phyloP scores from a whole-genome alignment of 2,888 invertebrate species.

The Drosophila recens region DNA sequence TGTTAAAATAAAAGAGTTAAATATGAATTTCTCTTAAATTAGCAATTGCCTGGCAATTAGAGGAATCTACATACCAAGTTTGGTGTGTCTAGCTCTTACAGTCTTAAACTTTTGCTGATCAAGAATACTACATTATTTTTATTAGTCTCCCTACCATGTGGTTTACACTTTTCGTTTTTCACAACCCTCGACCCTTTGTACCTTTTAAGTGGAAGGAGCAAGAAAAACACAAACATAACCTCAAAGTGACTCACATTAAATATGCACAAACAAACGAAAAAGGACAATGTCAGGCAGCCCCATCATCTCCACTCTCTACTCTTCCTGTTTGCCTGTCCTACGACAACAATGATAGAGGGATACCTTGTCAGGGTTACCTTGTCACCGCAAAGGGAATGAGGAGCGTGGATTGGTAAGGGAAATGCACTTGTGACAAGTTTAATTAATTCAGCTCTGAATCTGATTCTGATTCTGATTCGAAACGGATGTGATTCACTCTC shows the following conservation, averaged over 20 bases:
- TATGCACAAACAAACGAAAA: conserved; percentile 64
- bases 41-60: too few species aligned
- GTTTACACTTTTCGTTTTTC: not conserved
- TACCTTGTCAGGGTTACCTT: too few species aligned
- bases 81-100: too few species aligned
- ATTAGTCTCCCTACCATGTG: too few species aligned
- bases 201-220: not conserved
- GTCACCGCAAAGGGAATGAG: too few species aligned
- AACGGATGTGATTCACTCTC: conserved; percentile 28
- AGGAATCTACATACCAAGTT: too few species aligned
- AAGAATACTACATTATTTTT: too few species aligned
- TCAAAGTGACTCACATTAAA: conserved; percentile 62
- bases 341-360: too few species aligned
- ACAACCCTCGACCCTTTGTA: not conserved
- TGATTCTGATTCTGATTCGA: conserved; percentile 58
- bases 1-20: too few species aligned
- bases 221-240: conserved; percentile 58
- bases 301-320: not conserved
- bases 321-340: conserved; percentile 7
- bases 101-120: too few species aligned
- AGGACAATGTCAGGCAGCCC: conserved; percentile 50
- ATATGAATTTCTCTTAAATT: too few species aligned
- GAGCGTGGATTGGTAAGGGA: not conserved
- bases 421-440: conserved; percentile 55
- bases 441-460: conserved; percentile 70